Conservation (phyloP, 2,797 vertebrate species). For the Propithecus deckenii region DNA sequence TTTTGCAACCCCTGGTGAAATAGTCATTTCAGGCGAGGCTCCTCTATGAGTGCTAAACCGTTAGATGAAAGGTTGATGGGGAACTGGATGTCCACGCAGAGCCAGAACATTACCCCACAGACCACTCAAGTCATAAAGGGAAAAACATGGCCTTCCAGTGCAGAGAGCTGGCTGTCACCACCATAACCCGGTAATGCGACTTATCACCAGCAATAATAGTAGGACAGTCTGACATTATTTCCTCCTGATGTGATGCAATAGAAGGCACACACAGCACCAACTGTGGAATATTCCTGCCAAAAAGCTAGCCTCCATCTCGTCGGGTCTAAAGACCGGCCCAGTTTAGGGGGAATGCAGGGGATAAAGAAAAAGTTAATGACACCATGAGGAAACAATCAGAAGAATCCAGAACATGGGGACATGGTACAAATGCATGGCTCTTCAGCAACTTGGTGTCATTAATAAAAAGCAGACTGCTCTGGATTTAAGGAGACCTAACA, state of each 20-base stretch:
- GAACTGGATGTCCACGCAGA: background rate
- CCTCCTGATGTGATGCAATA: background rate
- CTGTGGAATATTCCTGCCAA: fast-evolving
- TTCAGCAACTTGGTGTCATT: background rate
- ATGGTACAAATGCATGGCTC: fast-evolving
- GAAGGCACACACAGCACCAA: background rate
- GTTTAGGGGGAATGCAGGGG: fast-evolving
- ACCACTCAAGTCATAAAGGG: background rate
- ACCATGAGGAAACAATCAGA: background rate
- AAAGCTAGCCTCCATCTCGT: fast-evolving
- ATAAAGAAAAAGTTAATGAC: background rate
- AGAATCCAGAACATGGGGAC: background rate
- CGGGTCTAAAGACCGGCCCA: background rate
- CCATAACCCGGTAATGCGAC: background rate
- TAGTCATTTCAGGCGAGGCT: background rate
- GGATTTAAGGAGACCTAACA: background rate
- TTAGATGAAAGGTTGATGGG: background rate
- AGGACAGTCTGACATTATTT: background rate
- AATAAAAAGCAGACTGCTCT: background rate
- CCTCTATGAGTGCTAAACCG: background rate
- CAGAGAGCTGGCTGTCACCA: background rate
- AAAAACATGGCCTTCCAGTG: fast-evolving
- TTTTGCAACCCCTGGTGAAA: background rate
- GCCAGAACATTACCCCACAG: background rate
- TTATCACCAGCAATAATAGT: background rate